phyloP scores from a whole-genome alignment of 2,797 vertebrate genomes.

The Denticeps clupeoides region DNA sequence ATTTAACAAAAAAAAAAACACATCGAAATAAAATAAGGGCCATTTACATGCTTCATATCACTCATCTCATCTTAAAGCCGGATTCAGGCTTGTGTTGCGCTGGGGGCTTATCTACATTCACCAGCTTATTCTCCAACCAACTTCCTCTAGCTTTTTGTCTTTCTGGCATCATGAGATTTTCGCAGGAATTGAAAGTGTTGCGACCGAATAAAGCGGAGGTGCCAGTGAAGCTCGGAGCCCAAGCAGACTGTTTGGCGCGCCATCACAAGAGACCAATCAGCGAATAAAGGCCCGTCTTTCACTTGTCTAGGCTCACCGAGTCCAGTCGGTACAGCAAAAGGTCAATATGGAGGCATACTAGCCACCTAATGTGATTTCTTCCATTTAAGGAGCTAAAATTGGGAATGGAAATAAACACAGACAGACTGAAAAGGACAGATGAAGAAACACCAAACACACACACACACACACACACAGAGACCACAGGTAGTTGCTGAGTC shows the following conservation, averaged over 20 bases:
- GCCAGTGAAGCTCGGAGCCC: conserved; percentile 15
- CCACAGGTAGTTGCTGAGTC: conserved; percentile 37
- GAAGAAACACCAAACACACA: conserved; percentile 14
- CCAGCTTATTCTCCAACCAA: conserved; percentile 36
- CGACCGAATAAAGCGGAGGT: conserved; percentile 23
- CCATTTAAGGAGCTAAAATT: conserved; percentile 5
- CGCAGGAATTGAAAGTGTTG: conserved; percentile 31
- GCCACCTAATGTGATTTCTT: conserved; percentile 12
- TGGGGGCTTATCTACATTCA: conserved; percentile 39
- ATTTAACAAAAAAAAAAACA: conserved; percentile 2
- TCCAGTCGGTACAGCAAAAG: conserved; percentile 37
- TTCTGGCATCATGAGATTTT: conserved; percentile 16
- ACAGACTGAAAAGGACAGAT: not conserved
- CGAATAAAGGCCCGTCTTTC: conserved; percentile 20
- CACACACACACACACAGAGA: conserved; percentile 10
- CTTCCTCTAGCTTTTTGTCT: conserved; percentile 17
- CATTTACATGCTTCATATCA: conserved; percentile 13
- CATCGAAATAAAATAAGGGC: not conserved
- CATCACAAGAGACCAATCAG: not conserved
- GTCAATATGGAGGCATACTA: conserved; percentile 27
- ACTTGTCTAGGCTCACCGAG: conserved; percentile 10
- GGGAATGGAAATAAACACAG: not conserved
- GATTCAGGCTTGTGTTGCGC: conserved; percentile 24
- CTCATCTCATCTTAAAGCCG: conserved; percentile 23
- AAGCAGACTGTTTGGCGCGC: conserved; percentile 22